Evolutionary conservation across 1,140 invertebrate genomes (phyloP), one percentile per base, ranked within the genome.

Genomic region (Drosophila cardini): DNA sequence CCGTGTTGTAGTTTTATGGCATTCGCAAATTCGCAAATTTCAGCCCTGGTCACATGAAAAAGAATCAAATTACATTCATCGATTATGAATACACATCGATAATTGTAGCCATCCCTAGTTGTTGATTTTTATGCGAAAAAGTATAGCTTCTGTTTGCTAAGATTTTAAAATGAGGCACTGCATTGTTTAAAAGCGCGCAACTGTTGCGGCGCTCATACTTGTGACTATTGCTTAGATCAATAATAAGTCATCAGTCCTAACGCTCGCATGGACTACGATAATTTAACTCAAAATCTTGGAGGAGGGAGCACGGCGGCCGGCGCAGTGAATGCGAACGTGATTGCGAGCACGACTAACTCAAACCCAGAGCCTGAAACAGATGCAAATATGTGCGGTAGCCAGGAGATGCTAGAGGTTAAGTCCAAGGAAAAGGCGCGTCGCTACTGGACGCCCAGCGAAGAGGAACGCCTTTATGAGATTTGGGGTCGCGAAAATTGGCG

Each of bases 401-500:
- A 78, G 63, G 84, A 87, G 13, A 32, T 77, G 34, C 21, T 76
- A 21, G 83, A 87, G 7, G 76, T 76, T 10, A 81, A 90, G 50
- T 72, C 65, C 8, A 91, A 90, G 40, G 79, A 82, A 18, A 91
- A 91, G 72, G 57, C 83, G 13, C 86, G 90, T 2, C 83, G 90
- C 15, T 91, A 91, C 69, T 91, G 90, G 90, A 83, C 83, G 60
- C 75, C 90, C 48, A 82, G 79, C 57, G 90, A 91, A 68, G 90
- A 91, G 68, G 83, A 91, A 56, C 80, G 74, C 6, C 76, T 91
- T 30, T 91, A 87, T 57, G 86, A 91, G 58, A 91, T 91, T 6
- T 91, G 90, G 90, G 90, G 90, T 7, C 71, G 90, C 7, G 90
- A 91, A 43, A 91, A 91, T 18, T 91, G 90, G 90, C 83, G 80